Base-by-base conservation (phyloP, 2,113 vertebrate genomes). In the Gobiocypris rarus region DNA sequence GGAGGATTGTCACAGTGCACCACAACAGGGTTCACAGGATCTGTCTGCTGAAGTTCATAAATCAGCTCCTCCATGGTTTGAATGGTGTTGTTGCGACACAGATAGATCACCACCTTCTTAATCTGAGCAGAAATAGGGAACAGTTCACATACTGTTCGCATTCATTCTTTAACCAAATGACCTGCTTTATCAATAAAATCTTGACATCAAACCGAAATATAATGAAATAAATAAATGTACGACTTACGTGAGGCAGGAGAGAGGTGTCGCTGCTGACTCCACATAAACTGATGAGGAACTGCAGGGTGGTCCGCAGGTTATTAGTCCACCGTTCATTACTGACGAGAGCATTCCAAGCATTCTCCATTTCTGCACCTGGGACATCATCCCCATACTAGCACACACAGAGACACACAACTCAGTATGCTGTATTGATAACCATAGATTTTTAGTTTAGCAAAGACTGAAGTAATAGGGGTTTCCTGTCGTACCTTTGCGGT, bases 1-100 rank as follows among this genome's bases (percentile, higher is more conserved):
- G 98, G 98, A 2, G 98, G 97, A 89, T 97, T 99, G 92, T 99
- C 97, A 0, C 97, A 99, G 79, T 99, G 98, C 76, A 97, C 92
- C 61, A 99, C 97, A 24, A 98, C 96, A 0, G 98, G 97, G 89
- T 98, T 99, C 88, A 99, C 97, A 0, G 98, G 97, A 89, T 99
- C 98, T 0, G 98, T 99, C 92, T 99, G 97, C 93, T 99, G 98
- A 54, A 99, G 95, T 89, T 99, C 98, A 83, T 98, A 98, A 59
- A 99, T 94, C 14, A 99, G 96, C 89, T 99, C 98, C 89, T 98
- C 97, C 98, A 99, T 99, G 1, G 97, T 99, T 87, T 98, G 97
- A 78, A 97, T 97, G 76, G 97, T 98, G 93, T 97, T 99, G 90
- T 98, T 98, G 26, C 98, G 96, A 88, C 98, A 99, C 1, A 99